Conservation (phyloP, 2,113 vertebrate species). For the Poecile atricapillus region DNA sequence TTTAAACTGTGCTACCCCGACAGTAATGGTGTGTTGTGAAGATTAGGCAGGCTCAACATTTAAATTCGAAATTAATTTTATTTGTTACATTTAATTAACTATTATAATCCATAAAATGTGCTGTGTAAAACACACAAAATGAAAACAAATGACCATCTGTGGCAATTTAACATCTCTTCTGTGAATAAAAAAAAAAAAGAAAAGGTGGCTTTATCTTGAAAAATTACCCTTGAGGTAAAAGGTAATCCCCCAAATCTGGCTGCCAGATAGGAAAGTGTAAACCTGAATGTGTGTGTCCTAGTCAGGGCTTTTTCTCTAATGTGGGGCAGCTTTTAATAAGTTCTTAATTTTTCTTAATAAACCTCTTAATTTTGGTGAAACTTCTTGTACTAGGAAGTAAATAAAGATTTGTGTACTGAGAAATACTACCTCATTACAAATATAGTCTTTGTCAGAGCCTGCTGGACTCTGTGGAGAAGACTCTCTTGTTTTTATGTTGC, state of each 20-base stretch:
- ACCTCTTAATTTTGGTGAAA: neutral
- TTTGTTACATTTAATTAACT: conserved; percentile 25
- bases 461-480: neutral
- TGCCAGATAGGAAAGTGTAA: neutral
- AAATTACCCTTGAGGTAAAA: neutral
- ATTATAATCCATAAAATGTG: neutral
- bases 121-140: neutral
- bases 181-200: neutral
- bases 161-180: neutral
- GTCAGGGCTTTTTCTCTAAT: neutral
- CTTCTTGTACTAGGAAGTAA: neutral
- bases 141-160: neutral
- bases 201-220: neutral
- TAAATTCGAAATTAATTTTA: conserved; percentile 20
- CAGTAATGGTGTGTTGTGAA: neutral
- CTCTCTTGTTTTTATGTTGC: neutral
- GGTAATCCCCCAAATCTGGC: neutral
- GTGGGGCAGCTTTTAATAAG: neutral
- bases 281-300: neutral
- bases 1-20: neutral
- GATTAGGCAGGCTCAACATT: neutral
- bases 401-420: neutral
- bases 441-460: neutral
- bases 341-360: neutral
- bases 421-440: neutral